Conservation (phyloP, 2,797 vertebrate genomes). For the Gallirallus australis region DNA sequence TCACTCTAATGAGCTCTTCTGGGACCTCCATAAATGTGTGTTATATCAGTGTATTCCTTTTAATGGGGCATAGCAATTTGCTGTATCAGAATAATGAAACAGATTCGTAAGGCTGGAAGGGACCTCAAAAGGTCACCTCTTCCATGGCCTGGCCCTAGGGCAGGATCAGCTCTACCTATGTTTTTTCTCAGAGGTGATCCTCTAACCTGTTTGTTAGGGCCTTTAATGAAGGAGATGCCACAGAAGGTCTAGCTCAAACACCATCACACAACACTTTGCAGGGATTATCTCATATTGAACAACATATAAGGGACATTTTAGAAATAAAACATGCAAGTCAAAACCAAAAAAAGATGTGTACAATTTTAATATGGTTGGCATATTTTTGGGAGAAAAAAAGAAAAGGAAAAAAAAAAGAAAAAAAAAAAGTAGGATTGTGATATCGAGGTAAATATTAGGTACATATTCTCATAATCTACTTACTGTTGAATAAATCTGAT, state of each 20-base stretch:
- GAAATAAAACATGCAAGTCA: not conserved
- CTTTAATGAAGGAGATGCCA: slow-evolving; percentile 22
- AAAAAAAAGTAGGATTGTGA: not conserved
- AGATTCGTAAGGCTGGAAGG: not conserved
- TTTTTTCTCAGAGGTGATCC: not conserved
- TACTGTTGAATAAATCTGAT: not conserved
- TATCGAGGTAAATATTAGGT: not conserved
- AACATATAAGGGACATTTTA: not conserved
- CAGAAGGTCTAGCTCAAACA: not conserved
- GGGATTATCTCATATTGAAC: not conserved
- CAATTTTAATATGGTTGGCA: not conserved
- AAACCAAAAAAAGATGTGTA: not conserved
- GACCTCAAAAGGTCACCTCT: slow-evolving; percentile 29
- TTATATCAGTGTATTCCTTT: slow-evolving; percentile 14
- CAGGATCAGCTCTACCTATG: slow-evolving; percentile 38
- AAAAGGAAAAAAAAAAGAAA: accelerated
- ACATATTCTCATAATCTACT: not conserved
- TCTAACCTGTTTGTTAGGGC: not conserved
- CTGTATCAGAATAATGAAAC: slow-evolving; percentile 41
- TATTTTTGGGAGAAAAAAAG: accelerated
- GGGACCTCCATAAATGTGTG: not conserved
- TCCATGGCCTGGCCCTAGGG: slow-evolving; percentile 23
- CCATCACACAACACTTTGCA: not conserved
- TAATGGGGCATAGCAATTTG: slow-evolving; percentile 28
- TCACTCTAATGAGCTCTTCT: slow-evolving; percentile 51